Evolutionary conservation across 2,797 vertebrate genomes (phyloP), one percentile per base, ranked within the genome.

Genomic region (Remorina albescens): DNA sequence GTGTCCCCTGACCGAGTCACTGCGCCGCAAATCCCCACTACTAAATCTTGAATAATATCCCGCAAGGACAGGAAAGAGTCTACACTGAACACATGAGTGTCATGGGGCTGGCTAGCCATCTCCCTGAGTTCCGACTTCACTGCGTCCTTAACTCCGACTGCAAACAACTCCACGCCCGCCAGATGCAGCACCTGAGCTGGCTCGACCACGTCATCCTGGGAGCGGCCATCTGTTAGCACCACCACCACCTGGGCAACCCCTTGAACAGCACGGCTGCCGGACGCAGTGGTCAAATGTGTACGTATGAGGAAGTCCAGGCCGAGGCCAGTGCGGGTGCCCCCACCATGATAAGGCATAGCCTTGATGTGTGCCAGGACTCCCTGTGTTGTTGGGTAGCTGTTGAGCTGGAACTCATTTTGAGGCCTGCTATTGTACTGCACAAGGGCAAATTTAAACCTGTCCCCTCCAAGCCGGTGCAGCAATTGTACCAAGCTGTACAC

Each of bases 111-210:
- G 28, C 95, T 95, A 2, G 94, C 96, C 90, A 96, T 95, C 89
- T 96, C 95, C 90, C 90, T 95, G 61, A 97, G 87, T 42, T 96
- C 90, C 74, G 81, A 92, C 91, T 95, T 93, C 73, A 95, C 92
- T 0, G 96, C 93, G 36, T 96, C 94, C 93, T 96, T 94, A 84
- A 97, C 92, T 81, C 96, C 96, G 46, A 97, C 86, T 11, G 95
- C 95, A 86, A 96, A 97, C 83, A 96, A 84, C 67, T 95, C 89
- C 92, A 96, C 92, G 25, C 71, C 92, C 8, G 95, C 94, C 23
- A 94, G 88, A 75, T 82, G 92, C 81, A 95, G 94, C 85, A 88
- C 90, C 70, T 89, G 91, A 59, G 96, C 93, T 30, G 95, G 95
- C 76, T 94, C 88, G 39, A 91, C 80, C 26, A 97, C 95, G 60